A percentile compares a stretch with the other conserved stretches of the same genome.
Conservation (phyloP, 2,113 vertebrate genomes). For the Riparia riparia region DNA sequence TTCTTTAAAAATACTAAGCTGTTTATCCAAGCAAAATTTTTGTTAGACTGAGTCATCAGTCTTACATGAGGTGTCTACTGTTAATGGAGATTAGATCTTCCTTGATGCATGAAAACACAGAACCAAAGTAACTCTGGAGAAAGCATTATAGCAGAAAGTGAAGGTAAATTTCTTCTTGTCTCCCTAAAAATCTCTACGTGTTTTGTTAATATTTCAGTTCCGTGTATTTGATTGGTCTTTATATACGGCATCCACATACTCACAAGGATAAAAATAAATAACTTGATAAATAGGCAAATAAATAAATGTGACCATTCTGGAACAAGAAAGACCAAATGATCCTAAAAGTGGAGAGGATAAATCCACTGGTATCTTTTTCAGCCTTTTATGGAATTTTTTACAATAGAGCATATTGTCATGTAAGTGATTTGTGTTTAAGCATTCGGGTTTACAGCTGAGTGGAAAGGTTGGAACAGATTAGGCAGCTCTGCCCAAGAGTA, state of each 20-base stretch:
- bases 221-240: neutral
- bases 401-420: neutral
- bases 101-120: neutral
- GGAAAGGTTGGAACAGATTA: constrained; percentile 28
- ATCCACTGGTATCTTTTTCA: neutral
- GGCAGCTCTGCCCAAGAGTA: constrained; percentile 24
- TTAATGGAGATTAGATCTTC: neutral
- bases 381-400: constrained; percentile 51
- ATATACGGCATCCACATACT: neutral
- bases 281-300: neutral
- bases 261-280: neutral
- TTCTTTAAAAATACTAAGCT: neutral
- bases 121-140: neutral
- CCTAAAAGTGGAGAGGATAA: neutral
- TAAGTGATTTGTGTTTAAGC: constrained; percentile 35
- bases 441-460: constrained; percentile 19
- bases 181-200: neutral
- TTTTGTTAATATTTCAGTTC: neutral
- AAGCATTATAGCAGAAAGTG: neutral
- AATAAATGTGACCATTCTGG: neutral
- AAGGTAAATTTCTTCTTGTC: neutral
- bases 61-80: neutral
- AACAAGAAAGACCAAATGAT: neutral
- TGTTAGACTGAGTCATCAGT: neutral
- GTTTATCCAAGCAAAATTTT: neutral